Percentiles rank a stretch among this genome's conserved stretches.
Evolutionary conservation across 2,888 invertebrate species (phyloP).

Genomic region (Brachypalpus laphriformis): DNA sequence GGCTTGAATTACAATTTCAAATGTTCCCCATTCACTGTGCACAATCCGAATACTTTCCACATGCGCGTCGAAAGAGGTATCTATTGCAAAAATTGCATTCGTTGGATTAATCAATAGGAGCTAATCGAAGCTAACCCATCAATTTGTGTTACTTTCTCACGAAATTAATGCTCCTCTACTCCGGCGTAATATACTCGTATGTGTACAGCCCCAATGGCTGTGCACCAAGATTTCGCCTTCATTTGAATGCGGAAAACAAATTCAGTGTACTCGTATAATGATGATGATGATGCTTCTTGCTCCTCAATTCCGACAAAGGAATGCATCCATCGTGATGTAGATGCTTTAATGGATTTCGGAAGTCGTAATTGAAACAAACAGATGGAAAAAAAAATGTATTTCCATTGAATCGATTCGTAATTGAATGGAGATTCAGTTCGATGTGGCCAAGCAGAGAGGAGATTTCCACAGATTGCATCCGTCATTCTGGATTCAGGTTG

Average conservation of each 20-base stretch:
- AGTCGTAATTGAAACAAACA: conserved; percentile 45
- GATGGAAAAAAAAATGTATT: not conserved
- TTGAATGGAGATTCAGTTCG: conserved; percentile 10
- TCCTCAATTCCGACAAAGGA: conserved; percentile 12
- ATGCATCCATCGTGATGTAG: conserved; percentile 5
- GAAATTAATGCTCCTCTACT: conserved; percentile 10
- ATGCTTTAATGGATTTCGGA: conserved; percentile 53
- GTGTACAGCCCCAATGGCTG: not conserved
- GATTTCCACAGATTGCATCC: conserved; percentile 3
- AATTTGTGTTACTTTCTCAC: conserved; percentile 61
- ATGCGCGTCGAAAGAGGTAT: not conserved
- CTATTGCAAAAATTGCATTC: not conserved
- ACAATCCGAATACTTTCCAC: conserved; percentile 2
- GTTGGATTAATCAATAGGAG: conserved; percentile 8
- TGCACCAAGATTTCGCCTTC: conserved; percentile 41
- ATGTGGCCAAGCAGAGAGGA: not conserved
- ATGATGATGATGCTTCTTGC: conserved; percentile 16
- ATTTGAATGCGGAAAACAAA: conserved; percentile 62
- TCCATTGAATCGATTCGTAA: conserved; percentile 18
- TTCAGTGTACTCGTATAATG: conserved; percentile 9
- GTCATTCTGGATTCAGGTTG: conserved; percentile 1
- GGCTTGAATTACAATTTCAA: not conserved
- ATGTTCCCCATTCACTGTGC: not conserved
- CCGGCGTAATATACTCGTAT: not conserved
- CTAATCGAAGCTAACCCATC: conserved; percentile 50